Conservation (phyloP, 1,140 invertebrate genomes). For the Heterodera carotae region DNA sequence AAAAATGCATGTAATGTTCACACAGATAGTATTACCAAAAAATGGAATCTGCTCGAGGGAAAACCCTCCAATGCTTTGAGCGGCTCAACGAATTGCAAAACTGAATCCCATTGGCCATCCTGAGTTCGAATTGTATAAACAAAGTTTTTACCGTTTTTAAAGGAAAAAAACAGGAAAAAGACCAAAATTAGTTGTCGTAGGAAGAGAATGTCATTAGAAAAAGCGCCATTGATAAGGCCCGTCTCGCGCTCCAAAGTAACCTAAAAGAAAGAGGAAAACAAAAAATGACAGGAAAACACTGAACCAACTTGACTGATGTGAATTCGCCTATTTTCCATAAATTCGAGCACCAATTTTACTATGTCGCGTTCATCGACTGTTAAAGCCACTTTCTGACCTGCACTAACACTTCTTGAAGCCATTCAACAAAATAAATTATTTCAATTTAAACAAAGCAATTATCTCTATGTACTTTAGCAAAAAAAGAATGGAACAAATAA, state of each 20-base stretch:
- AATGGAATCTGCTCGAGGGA: conserved; percentile 79
- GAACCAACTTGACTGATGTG: conserved; percentile 66
- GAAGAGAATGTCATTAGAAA: conserved; percentile 87
- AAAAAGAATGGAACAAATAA: too few relatives aligned
- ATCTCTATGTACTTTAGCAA: too few relatives aligned
- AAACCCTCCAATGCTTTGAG: conserved; percentile 76
- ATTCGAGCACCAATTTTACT: conserved; percentile 84
- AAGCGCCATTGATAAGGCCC: conserved; percentile 87
- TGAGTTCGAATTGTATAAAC: not conserved
- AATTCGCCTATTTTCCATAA: conserved; percentile 83
- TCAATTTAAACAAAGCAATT: too few relatives aligned
- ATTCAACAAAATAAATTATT: too few relatives aligned
- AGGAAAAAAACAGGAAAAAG: too few relatives aligned
- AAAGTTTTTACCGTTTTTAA: not conserved
- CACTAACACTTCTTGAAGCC: not conserved
- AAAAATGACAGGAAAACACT: conserved; percentile 66
- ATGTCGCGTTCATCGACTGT: conserved; percentile 86
- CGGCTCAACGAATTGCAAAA: conserved; percentile 91
- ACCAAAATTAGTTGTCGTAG: conserved; percentile 82
- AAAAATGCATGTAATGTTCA: not conserved
- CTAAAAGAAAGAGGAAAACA: conserved; percentile 70
- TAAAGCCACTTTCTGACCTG: conserved; percentile 71
- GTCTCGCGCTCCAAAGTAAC: conserved; percentile 88
- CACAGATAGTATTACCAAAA: conserved; percentile 67
- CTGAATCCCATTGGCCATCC: conserved; percentile 97